Conservation (phyloP, 2,797 vertebrate species). For the Enoplosus armatus region DNA sequence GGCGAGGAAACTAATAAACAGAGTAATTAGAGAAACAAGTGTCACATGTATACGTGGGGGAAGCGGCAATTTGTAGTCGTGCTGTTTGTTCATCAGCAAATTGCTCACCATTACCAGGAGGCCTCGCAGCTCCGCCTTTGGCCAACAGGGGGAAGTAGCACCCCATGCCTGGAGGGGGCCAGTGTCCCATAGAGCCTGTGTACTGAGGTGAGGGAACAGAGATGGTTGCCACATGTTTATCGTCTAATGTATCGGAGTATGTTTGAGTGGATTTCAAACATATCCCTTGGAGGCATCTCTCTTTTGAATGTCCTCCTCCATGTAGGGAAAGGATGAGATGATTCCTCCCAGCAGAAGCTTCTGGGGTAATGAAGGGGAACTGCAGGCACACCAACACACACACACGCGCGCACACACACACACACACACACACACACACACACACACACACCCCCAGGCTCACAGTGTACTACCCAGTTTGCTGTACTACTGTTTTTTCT, state of each 20-base stretch:
- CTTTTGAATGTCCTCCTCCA: conserved; percentile 51
- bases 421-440: conserved; percentile 8
- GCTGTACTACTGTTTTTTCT: background rate
- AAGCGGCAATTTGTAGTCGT: conserved; percentile 58
- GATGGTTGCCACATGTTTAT: conserved; percentile 61
- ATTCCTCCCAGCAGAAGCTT: conserved; percentile 58
- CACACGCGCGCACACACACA: conserved; percentile 15
- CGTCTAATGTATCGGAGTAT: conserved; percentile 58
- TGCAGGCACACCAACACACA: conserved; percentile 4
- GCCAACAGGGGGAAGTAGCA: conserved; percentile 80
- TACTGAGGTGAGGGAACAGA: conserved; percentile 42
- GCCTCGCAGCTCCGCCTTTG: background rate
- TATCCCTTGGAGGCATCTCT: conserved; percentile 68
- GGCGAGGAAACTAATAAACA: conserved; percentile 78
- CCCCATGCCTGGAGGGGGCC: background rate
- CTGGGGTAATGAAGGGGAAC: conserved; percentile 44
- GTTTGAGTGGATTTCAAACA: conserved; percentile 73
- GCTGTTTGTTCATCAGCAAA: conserved; percentile 65
- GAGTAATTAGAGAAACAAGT: conserved; percentile 79
- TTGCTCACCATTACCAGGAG: conserved; percentile 44
- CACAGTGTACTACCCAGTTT: conserved; percentile 10
- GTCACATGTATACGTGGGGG: conserved; percentile 51
- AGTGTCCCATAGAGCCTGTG: background rate
- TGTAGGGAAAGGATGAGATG: conserved; percentile 48
- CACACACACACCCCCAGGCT: conserved; percentile 9